Evolutionary conservation across 2,113 vertebrate species (phyloP).

Genomic region (Thamnophis sirtalis): DNA sequence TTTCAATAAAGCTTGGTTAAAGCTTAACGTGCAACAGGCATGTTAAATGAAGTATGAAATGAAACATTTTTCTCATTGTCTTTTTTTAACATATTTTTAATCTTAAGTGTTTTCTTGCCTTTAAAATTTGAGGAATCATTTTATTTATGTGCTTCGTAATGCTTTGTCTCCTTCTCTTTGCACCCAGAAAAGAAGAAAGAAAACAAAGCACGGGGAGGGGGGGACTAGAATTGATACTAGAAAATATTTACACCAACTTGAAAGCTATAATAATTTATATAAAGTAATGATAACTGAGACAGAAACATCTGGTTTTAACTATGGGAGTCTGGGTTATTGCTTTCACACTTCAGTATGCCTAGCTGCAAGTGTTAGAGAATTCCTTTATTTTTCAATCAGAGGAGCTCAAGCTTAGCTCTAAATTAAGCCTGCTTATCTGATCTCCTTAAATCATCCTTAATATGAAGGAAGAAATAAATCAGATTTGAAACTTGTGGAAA

Average conservation of each 20-base stretch:
- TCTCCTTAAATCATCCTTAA: background rate
- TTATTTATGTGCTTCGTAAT: background rate
- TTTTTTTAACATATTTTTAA: background rate
- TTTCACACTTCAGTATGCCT: conserved; percentile 9
- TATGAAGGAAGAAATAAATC: conserved; percentile 11
- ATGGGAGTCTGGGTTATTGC: conserved; percentile 3
- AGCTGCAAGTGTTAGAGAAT: background rate
- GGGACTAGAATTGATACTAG: background rate
- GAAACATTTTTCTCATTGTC: background rate
- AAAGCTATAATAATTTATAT: conserved; percentile 7
- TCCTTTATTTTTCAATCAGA: background rate
- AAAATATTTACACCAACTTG: background rate
- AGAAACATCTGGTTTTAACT: conserved; percentile 26
- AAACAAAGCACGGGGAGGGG: background rate
- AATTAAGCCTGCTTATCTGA: conserved; percentile 26
- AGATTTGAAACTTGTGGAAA: background rate
- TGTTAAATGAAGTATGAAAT: background rate
- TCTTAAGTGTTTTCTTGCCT: background rate
- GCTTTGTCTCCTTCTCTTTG: background rate
- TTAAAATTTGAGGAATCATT: conserved; percentile 4
- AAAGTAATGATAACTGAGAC: background rate
- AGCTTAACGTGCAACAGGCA: background rate
- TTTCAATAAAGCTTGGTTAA: background rate
- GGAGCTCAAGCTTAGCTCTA: background rate
- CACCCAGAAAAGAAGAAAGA: background rate